Evolutionary conservation across 2,888 invertebrate species (phyloP), one percentile per base, ranked within the genome.

Genomic region (Aspidiotus rigidus): DNA sequence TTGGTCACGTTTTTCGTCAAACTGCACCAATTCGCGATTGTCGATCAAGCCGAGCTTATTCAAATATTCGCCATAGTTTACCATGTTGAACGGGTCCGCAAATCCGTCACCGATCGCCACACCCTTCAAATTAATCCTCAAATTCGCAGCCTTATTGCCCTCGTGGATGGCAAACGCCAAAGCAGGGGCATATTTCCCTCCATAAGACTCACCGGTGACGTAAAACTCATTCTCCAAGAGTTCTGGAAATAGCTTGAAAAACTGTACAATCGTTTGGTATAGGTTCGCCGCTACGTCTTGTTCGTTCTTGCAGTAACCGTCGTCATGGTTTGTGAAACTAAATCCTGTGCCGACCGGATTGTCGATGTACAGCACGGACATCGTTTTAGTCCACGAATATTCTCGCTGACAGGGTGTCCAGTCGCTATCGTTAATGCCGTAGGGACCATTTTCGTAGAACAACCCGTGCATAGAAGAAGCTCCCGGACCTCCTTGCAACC

Each of bases 281-380:
- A 95, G 78, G 77, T 95, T 87, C 63, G 84, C 82, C 0, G 89
- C 93, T 1, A 95, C 90, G 76, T 88, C 85, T 0, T 83, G 84
- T 78, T 94, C 87, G 77, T 90, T 86, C 7, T 80, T 83, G 10
- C 89, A 89, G 78, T 89, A 94, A 0, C 94, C 93, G 69, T 78
- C 82, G 17, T 86, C 85, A 69, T 84, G 79, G 1, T 86, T 83
- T 0, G 94, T 93, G 75, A 92, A 94, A 79, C 94, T 94, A 77
- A 88, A 96, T 0, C 95, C 95, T 2, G 93, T 89, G 2, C 93
- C 93, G 0, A 91, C 95, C 0, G 95, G 95, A 78, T 93, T 95
- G 77, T 96, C 95, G 69, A 96, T 88, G 77, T 90, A 96, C 69
- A 96, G 83, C 56, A 95, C 79, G 74, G 88, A 86, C 77, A 90